Conservation (phyloP, 2,888 invertebrate genomes). For the Archips xylosteana region DNA sequence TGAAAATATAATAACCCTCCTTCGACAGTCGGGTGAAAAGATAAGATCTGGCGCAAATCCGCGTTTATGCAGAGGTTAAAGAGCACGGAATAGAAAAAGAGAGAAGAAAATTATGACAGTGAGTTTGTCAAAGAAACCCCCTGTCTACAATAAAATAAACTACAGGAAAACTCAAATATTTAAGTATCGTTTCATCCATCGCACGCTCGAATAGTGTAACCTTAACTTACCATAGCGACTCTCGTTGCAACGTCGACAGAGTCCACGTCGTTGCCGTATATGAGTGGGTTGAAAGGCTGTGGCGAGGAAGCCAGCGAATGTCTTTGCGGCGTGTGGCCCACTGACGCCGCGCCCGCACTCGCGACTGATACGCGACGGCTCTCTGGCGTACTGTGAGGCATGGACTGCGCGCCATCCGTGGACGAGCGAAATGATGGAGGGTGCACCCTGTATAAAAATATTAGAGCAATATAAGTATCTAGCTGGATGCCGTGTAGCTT, state of each 20-base stretch:
- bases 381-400: constrained; percentile 75
- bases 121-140: no score
- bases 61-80: no score
- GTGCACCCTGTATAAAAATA: constrained; percentile 63
- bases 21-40: no score
- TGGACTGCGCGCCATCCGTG: constrained; percentile 64
- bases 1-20: no score
- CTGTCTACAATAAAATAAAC: no score
- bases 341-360: constrained; percentile 60
- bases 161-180: no score
- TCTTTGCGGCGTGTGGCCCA: constrained; percentile 72
- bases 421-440: constrained; percentile 60
- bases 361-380: constrained; percentile 75
- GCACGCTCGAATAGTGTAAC: no score
- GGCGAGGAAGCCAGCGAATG: constrained; percentile 80
- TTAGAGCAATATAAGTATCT: not conserved
- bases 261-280: constrained; percentile 97
- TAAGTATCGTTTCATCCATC: no score
- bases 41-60: no score
- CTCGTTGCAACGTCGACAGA: constrained; percentile 99
- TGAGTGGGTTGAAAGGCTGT: constrained; percentile 93
- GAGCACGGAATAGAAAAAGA: no score
- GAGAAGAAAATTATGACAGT: no score
- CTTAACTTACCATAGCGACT: constrained; percentile 94
- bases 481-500: no score